phyloP scores from a whole-genome alignment of 2,797 vertebrate species.

The Prionace glauca region DNA sequence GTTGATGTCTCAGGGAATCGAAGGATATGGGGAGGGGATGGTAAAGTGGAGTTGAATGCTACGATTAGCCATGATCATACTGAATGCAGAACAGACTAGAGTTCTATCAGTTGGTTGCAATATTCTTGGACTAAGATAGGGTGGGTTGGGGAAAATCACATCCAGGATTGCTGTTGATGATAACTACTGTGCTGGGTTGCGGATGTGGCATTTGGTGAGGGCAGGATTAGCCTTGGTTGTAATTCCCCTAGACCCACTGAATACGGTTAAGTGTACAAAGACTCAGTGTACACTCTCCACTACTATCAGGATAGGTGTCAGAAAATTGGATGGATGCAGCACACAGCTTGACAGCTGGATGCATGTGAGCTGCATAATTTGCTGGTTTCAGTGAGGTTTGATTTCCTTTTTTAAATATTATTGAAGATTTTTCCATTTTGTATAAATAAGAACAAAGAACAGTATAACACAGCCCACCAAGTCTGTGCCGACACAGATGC shows the following conservation, averaged over 20 bases:
- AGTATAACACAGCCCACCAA: too few relatives aligned
- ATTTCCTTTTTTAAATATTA: too few relatives aligned
- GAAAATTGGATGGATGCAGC: not conserved
- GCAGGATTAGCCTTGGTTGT: not conserved
- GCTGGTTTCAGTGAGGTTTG: not conserved
- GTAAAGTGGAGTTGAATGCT: too few relatives aligned
- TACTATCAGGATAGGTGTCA: not conserved
- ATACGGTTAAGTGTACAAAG: not conserved
- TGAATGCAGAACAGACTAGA: too few relatives aligned
- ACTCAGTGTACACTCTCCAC: not conserved
- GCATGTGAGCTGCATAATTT: not conserved
- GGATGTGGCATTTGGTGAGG: not conserved
- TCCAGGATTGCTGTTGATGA: not conserved
- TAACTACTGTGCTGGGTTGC: not conserved
- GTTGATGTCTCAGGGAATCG: too few relatives aligned
- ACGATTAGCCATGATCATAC: too few relatives aligned
- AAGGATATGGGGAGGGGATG: too few relatives aligned
- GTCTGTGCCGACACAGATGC: too few relatives aligned
- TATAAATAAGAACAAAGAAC: too few relatives aligned
- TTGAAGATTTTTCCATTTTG: too few relatives aligned
- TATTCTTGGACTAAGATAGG: not conserved
- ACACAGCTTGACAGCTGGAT: not conserved
- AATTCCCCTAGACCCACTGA: not conserved
- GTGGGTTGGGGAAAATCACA: not conserved
- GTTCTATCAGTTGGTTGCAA: not conserved